Base-by-base conservation (phyloP, 2,113 vertebrate genomes). In the Planiliza haematocheilus region DNA sequence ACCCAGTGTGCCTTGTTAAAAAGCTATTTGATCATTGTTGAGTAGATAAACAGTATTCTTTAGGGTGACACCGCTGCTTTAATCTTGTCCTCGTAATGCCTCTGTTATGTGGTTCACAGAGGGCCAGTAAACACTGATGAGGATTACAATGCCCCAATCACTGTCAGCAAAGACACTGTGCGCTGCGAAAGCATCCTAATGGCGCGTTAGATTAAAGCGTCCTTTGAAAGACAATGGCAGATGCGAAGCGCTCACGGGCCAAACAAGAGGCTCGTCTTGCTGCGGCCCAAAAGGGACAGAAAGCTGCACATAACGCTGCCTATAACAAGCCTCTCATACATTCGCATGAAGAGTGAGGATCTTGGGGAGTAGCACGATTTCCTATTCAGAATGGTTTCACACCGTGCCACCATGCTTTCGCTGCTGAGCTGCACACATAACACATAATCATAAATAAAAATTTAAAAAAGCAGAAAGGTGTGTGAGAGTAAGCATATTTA, bases 31-130 rank as follows among this genome's bases (percentile, higher is more conserved):
- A 56, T n/a, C 0, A 2, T 21, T 36, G 5, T 50, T 16, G 13
- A 42, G 20, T 10, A 16, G 7, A 79, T 0, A 18, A 0, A 1
- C 0, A 46, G 7, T 12, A 24, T 30, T 30, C 8, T 34, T 38
- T 41, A 10, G 14, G 53, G 34, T 0, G 2, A 39, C 13, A 17
- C 10, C 13, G 10, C 14, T 0, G 3, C 20, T 74, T 42, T 74
- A 8, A 70, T 65, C 17, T 43, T n/a, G 10, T 68, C 41, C 6
- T 24, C 1, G 3, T 6, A 4, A n/a, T 50, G 39, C 14, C 4
- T 62, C 55, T 56, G 69, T 77, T 2, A 56, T 43, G 14, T 21
- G 20, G 16, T 65, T 69, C 1, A 30, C 18, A 17, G 36, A 3
- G 2, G 4, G 2, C 0, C 46, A 24, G 2, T 7, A 38, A 14